A percentile compares a stretch with the other conserved stretches of the same genome.
Conservation (phyloP, 2,888 invertebrate genomes). For the Mellilla xanthometata region DNA sequence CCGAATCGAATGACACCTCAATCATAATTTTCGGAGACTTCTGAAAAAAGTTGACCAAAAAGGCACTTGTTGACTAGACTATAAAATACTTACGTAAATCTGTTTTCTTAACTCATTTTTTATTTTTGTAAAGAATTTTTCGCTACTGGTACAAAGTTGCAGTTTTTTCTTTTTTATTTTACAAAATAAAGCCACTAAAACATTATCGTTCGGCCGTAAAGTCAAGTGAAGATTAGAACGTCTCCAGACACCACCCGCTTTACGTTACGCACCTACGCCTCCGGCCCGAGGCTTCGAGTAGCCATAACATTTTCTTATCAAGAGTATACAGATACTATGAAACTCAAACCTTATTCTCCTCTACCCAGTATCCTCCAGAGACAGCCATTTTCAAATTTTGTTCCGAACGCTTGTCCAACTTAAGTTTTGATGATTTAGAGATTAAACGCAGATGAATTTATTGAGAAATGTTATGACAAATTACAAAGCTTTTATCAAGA, state of each 20-base stretch:
- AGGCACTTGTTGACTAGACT: no score
- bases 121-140: no score
- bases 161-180: constrained; percentile 11
- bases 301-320: constrained; percentile 68
- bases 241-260: constrained; percentile 49
- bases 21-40: no score
- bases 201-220: constrained; percentile 44
- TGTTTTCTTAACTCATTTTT: no score
- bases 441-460: constrained; percentile 5
- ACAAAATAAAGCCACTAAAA: constrained; percentile 17
- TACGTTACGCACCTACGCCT: constrained; percentile 55
- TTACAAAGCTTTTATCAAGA: not conserved
- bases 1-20: no score
- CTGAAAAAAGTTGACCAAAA: no score
- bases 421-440: not conserved
- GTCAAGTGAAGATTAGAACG: constrained; percentile 58
- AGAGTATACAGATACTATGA: constrained; percentile 52
- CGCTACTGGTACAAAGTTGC: not conserved
- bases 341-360: constrained; percentile 21
- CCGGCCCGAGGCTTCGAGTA: constrained; percentile 48
- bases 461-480: constrained; percentile 4
- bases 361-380: constrained; percentile 8
- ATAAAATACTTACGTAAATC: no score
- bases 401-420: constrained; percentile 1
- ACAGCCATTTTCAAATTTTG: constrained; percentile 16